Conservation (phyloP, 2,888 invertebrate genomes). For the Nemapogon koenigi region DNA sequence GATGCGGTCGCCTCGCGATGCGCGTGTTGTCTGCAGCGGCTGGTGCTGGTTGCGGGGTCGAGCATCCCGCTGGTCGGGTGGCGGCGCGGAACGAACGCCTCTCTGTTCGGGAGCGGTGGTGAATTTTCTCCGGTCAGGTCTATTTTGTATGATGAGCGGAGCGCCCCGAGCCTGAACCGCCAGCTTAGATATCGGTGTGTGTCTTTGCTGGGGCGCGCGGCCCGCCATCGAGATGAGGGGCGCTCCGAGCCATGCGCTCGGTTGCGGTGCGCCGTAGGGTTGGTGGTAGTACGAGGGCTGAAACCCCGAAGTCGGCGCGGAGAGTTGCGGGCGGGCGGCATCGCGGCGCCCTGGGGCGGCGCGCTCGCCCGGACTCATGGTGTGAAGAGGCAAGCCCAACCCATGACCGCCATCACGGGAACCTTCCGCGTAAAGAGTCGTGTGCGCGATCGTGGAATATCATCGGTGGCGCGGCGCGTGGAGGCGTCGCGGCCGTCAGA, state of each 20-base stretch:
- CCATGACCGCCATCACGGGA: conserved; percentile 69
- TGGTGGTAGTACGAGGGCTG: conserved; percentile 55
- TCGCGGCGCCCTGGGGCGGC: conserved; percentile 60
- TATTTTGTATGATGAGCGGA: conserved; percentile 78
- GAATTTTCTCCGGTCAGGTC: conserved; percentile 63
- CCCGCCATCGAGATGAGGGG: conserved; percentile 82
- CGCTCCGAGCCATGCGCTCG: conserved; percentile 78
- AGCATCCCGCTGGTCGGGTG: conserved; percentile 35
- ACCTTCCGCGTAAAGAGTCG: conserved; percentile 44
- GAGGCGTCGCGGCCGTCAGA: conserved; percentile 51
- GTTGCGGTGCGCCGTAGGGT: conserved; percentile 59
- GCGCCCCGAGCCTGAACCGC: conserved; percentile 86
- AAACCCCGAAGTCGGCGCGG: conserved; percentile 54
- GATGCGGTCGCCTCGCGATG: conserved; percentile 45
- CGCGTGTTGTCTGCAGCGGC: conserved; percentile 34
- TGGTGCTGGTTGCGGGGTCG: conserved; percentile 38
- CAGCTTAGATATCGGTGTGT: conserved; percentile 72
- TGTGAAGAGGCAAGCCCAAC: conserved; percentile 68
- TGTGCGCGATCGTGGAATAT: conserved; percentile 61
- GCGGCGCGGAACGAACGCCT: conserved; percentile 38
- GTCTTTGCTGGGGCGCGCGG: conserved; percentile 53
- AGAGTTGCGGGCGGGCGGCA: conserved; percentile 59
- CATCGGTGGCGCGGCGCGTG: conserved; percentile 50
- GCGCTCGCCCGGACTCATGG: conserved; percentile 63
- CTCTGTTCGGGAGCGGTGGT: conserved; percentile 46